Evolutionary conservation across 2,888 invertebrate species (phyloP).

Genomic region (Stictocephala bisonia): DNA sequence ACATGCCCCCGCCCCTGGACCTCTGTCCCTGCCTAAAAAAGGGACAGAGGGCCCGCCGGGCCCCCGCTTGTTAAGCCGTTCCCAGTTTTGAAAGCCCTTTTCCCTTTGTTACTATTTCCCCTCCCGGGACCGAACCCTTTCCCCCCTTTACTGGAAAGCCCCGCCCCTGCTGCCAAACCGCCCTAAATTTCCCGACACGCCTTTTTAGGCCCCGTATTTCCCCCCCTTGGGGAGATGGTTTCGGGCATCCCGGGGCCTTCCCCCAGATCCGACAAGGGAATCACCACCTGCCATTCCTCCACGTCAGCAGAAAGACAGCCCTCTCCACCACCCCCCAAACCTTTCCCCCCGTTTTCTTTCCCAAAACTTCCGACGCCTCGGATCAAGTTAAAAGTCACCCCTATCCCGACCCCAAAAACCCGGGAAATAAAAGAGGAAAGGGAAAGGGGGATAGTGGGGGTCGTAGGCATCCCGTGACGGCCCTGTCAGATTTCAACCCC

Average conservation of each 20-base stretch:
- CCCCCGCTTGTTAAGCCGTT: constrained; percentile 69
- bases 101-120: constrained; percentile 48
- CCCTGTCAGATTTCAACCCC: constrained; percentile 87
- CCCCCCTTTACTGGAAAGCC: constrained; percentile 58
- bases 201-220: constrained; percentile 43
- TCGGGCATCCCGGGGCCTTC: not conserved
- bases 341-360: constrained; percentile 48
- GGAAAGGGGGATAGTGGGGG: constrained; percentile 82
- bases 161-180: constrained; percentile 52
- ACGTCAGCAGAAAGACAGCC: constrained; percentile 48
- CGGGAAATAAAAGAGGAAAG: constrained; percentile 63
- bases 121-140: constrained; percentile 57
- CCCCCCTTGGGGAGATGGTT: constrained; percentile 32
- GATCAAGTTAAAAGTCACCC: constrained; percentile 43
- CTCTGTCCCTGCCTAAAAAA: constrained; percentile 74
- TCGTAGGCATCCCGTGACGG: constrained; percentile 95
- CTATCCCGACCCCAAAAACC: constrained; percentile 32
- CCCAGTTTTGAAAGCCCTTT: constrained; percentile 65
- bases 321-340: constrained; percentile 51
- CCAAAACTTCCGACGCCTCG: constrained; percentile 52
- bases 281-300: constrained; percentile 45
- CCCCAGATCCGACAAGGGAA: not conserved
- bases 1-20: constrained; percentile 79
- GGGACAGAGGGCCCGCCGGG: constrained; percentile 45
- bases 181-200: constrained; percentile 49